phyloP scores from a whole-genome alignment of 2,888 invertebrate genomes.

The Notodonta dromedarius region DNA sequence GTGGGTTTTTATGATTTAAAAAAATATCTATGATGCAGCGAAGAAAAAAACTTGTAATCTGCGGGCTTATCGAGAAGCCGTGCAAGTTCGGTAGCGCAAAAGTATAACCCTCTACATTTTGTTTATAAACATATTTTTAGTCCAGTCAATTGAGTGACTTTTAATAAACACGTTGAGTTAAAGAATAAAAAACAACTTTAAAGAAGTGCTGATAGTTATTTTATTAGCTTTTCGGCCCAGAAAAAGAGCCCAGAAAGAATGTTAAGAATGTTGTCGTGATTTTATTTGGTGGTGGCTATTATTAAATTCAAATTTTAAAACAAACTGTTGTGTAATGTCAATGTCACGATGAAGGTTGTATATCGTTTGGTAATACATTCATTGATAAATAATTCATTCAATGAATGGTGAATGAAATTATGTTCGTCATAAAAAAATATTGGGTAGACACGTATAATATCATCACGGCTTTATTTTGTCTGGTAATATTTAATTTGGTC shows the following conservation, averaged over 20 bases:
- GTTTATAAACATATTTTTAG: too few relatives aligned
- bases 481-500: neutral
- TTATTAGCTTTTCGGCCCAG: neutral
- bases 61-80: neutral
- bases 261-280: neutral
- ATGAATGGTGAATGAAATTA: conserved; percentile 26
- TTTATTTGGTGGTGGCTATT: neutral
- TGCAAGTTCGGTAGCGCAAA: neutral
- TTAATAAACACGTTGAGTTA: neutral
- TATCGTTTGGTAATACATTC: conserved; percentile 25
- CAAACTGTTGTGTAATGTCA: conserved; percentile 18
- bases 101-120: neutral
- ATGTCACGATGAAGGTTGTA: conserved; percentile 25
- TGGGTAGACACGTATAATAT: neutral
- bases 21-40: conserved; percentile 1
- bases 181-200: neutral
- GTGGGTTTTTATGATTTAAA: conserved; percentile 16
- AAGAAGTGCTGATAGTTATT: neutral
- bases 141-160: too few relatives aligned
- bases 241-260: neutral
- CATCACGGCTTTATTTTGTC: neutral
- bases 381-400: conserved; percentile 18
- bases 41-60: neutral
- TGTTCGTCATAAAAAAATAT: neutral
- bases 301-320: neutral